Conservation (phyloP, 2,113 vertebrate genomes). For the Macaca nemestrina region DNA sequence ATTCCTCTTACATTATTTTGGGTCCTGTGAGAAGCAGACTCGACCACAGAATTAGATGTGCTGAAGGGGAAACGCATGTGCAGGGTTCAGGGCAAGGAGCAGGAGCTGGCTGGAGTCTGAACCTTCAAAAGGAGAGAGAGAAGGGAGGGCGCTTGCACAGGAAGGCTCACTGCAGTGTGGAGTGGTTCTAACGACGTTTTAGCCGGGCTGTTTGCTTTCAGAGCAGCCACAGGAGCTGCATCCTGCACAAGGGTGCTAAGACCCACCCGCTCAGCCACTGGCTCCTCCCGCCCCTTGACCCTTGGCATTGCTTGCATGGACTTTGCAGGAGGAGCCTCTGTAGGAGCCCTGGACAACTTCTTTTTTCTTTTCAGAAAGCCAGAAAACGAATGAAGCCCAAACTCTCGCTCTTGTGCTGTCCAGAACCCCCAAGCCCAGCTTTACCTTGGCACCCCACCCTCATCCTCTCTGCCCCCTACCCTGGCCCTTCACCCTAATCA, state of each 20-base stretch:
- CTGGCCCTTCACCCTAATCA: fast-evolving
- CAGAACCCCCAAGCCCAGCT: neutral
- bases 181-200: neutral
- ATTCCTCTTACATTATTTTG: neutral
- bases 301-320: neutral
- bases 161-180: neutral
- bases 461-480: neutral
- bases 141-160: neutral
- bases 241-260: neutral
- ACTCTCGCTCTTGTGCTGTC: neutral
- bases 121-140: neutral
- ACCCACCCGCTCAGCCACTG: neutral
- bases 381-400: neutral
- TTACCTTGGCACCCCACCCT: fast-evolving
- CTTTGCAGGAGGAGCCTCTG: neutral
- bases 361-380: neutral
- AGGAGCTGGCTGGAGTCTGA: neutral
- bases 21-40: neutral
- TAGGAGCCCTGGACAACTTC: neutral
- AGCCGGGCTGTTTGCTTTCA: neutral
- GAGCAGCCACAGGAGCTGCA: neutral
- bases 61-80: no score
- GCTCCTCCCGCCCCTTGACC: neutral
- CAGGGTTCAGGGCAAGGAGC: neutral
- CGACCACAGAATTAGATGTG: neutral